Evolutionary conservation across 2,113 vertebrate species (phyloP).

Genomic region (Emydura subglobosa): DNA sequence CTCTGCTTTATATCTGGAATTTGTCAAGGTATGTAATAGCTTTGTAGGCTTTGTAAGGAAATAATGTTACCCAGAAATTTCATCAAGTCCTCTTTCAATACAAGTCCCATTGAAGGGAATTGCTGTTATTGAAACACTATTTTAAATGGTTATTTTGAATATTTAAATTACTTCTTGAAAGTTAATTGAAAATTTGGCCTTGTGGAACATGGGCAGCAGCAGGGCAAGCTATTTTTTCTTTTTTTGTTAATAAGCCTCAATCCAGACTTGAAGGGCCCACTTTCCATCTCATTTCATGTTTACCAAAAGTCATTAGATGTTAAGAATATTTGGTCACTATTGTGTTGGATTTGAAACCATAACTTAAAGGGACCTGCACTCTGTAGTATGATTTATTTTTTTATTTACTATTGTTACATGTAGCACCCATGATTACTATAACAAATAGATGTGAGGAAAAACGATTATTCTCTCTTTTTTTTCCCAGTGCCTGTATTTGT

Average conservation of each 20-base stretch:
- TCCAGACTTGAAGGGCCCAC: accelerated
- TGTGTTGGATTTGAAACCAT: neutral
- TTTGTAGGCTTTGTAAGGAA: neutral
- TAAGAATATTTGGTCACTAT: neutral
- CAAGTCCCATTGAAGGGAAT: neutral
- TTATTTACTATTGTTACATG: accelerated
- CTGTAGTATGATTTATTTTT: neutral
- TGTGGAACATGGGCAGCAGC: neutral
- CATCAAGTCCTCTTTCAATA: neutral
- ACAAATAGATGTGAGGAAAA: neutral
- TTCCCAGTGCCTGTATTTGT: neutral
- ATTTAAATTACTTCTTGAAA: neutral
- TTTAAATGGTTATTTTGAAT: neutral
- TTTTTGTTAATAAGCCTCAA: neutral
- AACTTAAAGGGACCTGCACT: accelerated
- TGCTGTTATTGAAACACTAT: neutral
- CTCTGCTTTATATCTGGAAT: too few species aligned
- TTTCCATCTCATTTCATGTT: neutral
- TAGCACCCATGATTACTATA: accelerated
- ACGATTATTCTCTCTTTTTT: neutral
- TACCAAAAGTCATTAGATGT: neutral
- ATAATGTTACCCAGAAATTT: neutral
- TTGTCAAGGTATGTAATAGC: neutral
- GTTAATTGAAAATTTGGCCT: too few species aligned
- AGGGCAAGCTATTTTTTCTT: neutral